Conservation (phyloP, 2,113 vertebrate species). For the Sander lucioperca region DNA sequence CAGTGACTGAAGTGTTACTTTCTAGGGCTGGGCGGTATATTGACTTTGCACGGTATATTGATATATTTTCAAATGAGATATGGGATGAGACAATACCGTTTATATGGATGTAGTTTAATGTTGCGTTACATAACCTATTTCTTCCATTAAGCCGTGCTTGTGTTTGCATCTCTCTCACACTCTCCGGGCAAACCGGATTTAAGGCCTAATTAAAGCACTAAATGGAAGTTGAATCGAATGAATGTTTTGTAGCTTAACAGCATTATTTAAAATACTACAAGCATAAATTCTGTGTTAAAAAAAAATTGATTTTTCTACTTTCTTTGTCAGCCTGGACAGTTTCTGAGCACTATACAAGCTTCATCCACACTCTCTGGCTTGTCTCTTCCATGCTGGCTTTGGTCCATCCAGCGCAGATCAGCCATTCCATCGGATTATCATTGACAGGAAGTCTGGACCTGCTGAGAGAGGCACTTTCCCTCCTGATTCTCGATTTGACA, state of each 20-base stretch:
- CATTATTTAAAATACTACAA: slow-evolving; percentile 39
- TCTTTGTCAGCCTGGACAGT: slow-evolving; percentile 47
- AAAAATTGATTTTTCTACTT: slow-evolving; percentile 44
- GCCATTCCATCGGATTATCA: slow-evolving; percentile 80
- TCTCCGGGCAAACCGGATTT: not conserved
- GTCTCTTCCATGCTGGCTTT: slow-evolving; percentile 53
- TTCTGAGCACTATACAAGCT: slow-evolving; percentile 49
- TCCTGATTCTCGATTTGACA: slow-evolving; percentile 79
- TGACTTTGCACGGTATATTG: no score
- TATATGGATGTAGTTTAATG: no score
- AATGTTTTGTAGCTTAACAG: slow-evolving; percentile 4
- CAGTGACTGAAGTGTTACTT: slow-evolving; percentile 8
- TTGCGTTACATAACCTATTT: no score
- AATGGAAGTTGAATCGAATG: not conserved
- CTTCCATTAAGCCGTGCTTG: no score
- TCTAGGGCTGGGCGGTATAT: no score
- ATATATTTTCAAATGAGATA: no score
- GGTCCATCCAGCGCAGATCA: slow-evolving; percentile 67
- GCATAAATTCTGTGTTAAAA: slow-evolving; percentile 32
- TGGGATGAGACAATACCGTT: no score
- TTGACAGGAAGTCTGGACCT: slow-evolving; percentile 78
- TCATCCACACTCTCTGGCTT: slow-evolving; percentile 35
- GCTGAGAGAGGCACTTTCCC: slow-evolving; percentile 82
- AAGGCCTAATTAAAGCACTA: slow-evolving; percentile 13
- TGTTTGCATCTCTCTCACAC: no score